These are phyloP conservation scores for Halictus ligatus DNA, from an alignment of 2,888 invertebrate genomes.

Conservation along the genomic window DNA sequence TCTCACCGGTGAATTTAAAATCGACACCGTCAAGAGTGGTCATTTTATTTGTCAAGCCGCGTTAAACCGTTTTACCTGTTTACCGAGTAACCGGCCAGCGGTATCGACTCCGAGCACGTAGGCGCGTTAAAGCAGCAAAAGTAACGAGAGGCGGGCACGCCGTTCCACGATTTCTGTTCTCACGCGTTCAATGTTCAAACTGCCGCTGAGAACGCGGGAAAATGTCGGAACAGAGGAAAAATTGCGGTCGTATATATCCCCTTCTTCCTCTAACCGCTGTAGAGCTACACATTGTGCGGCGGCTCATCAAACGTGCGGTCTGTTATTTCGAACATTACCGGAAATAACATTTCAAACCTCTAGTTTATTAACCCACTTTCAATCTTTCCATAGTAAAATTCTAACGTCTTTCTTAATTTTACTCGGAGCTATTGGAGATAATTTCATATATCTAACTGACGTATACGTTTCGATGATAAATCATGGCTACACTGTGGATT, in stretches of 20 bases:
- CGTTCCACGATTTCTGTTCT: slow-evolving; percentile 7
- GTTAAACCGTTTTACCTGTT: slow-evolving; percentile 41
- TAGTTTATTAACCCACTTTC: too few relatives aligned
- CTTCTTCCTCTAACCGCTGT: too few relatives aligned
- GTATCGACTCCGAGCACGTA: slow-evolving; percentile 28
- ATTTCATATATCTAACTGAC: too few relatives aligned
- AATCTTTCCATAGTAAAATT: too few relatives aligned
- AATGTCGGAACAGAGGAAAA: not conserved
- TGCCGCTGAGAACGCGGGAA: not conserved
- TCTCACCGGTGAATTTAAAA: slow-evolving; percentile 3
- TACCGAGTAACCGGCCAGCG: slow-evolving; percentile 8
- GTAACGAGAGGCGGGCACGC: slow-evolving; percentile 8
- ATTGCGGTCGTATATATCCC: not conserved
- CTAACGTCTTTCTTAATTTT: too few relatives aligned
- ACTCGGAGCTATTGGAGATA: too few relatives aligned
- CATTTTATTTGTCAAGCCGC: slow-evolving; percentile 38
- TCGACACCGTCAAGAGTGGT: slow-evolving; percentile 17
- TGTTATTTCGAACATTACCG: too few relatives aligned
- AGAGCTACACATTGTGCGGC: not conserved
- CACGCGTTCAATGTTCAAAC: slow-evolving; percentile 1
- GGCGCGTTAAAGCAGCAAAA: slow-evolving; percentile 30
- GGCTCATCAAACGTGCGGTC: too few relatives aligned
- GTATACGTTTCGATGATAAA: too few relatives aligned
- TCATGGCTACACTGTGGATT: too few relatives aligned
- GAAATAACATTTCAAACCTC: too few relatives aligned